Evolutionary conservation across 2,797 vertebrate genomes (phyloP).

Genomic region (Vireo griseus): DNA sequence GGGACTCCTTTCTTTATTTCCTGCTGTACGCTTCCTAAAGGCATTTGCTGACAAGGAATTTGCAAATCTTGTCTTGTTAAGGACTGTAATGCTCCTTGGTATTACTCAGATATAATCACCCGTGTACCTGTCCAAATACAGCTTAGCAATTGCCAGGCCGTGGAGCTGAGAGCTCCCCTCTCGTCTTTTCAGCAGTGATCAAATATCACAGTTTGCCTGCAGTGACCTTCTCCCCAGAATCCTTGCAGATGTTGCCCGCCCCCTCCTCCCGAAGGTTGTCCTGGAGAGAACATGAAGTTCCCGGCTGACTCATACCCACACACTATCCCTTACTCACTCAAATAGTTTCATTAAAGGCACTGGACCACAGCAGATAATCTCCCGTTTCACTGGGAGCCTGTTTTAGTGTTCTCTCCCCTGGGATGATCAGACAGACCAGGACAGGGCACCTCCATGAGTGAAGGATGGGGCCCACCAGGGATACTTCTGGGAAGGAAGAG

Average conservation of each 20-base stretch:
- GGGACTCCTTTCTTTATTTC: conserved; percentile 44
- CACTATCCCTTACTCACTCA: background rate
- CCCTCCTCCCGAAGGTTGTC: conserved; percentile 14
- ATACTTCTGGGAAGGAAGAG: background rate
- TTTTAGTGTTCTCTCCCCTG: background rate
- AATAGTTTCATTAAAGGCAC: conserved; percentile 18
- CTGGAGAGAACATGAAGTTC: conserved; percentile 26
- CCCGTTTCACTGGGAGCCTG: background rate
- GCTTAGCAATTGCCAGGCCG: background rate
- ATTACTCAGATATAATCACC: conserved; percentile 1
- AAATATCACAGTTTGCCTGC: background rate
- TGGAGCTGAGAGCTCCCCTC: background rate
- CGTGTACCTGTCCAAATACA: conserved; percentile 26
- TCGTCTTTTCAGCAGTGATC: background rate
- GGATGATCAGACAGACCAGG: background rate
- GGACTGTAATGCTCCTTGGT: background rate
- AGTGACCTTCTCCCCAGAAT: conserved; percentile 38
- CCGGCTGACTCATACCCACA: conserved; percentile 23
- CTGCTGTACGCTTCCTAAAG: conserved; percentile 31
- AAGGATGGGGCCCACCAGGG: background rate
- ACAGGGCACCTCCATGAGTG: background rate
- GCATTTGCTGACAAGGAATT: conserved; percentile 63
- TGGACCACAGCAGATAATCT: background rate
- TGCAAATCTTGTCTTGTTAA: conserved; percentile 44
- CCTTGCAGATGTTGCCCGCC: conserved; percentile 25